phyloP scores from a whole-genome alignment of 2,888 invertebrate species.

The Apodemia zela region DNA sequence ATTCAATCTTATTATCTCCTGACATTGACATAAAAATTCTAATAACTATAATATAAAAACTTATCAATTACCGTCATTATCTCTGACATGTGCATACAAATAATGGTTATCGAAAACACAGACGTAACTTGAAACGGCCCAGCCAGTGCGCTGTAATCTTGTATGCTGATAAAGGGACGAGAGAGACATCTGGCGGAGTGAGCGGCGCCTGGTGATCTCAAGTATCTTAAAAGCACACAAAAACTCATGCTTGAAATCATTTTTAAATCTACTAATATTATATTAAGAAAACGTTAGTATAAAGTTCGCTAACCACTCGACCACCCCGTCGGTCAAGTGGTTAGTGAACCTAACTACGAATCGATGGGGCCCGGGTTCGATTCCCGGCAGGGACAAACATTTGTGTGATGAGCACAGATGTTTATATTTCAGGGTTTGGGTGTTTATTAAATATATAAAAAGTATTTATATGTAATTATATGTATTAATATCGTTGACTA shows the following conservation, averaged over 20 bases:
- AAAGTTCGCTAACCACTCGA: no score
- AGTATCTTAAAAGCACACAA: constrained; percentile 47
- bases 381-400: no score
- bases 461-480: no score
- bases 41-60: constrained; percentile 22
- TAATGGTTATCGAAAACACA: constrained; percentile 46
- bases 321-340: no score
- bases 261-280: background rate
- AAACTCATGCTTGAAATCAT: constrained; percentile 28
- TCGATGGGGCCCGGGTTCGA: no score
- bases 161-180: constrained; percentile 46
- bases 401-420: no score
- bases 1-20: background rate
- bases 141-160: constrained; percentile 59
- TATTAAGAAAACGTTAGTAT: no score
- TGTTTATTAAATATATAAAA: no score
- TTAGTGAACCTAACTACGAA: no score
- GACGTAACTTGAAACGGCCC: constrained; percentile 43
- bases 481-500: no score
- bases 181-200: constrained; percentile 57
- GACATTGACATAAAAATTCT: background rate
- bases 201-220: constrained; percentile 38
- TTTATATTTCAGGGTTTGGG: no score
- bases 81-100: constrained; percentile 31
- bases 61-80: constrained; percentile 30